phyloP scores from a whole-genome alignment of 2,888 invertebrate species.

The Hypercompe scribonia region DNA sequence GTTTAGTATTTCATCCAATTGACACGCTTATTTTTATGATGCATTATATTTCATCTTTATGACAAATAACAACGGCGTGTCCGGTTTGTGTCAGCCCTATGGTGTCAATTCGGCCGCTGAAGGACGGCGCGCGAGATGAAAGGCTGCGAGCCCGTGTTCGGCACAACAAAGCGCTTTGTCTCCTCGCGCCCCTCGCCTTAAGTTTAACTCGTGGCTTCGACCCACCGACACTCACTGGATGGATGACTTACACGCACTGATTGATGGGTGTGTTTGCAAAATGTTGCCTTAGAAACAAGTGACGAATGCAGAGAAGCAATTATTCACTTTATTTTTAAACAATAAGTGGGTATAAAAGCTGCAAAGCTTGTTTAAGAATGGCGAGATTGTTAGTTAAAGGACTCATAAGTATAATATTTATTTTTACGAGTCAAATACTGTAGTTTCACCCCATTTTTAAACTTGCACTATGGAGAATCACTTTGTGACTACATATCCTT shows the following conservation, averaged over 20 bases:
- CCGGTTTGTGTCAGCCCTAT: constrained; percentile 59
- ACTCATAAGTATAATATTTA: neutral
- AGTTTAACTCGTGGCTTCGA: constrained; percentile 51
- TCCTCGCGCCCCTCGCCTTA: constrained; percentile 66
- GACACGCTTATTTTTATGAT: neutral
- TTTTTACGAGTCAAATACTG: neutral
- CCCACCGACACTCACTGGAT: constrained; percentile 15
- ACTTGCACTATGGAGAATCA: neutral
- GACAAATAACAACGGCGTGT: constrained; percentile 21
- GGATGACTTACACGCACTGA: constrained; percentile 20
- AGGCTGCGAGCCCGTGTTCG: constrained; percentile 72
- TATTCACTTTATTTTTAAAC: neutral
- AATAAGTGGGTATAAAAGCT: neutral
- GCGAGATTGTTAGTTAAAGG: neutral
- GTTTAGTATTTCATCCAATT: too few species aligned
- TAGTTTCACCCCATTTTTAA: neutral
- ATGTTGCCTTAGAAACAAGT: neutral
- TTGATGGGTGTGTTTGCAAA: constrained; percentile 19
- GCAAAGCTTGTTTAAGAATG: neutral
- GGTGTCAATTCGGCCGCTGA: constrained; percentile 61
- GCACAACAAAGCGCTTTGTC: constrained; percentile 79
- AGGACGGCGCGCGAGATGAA: constrained; percentile 74
- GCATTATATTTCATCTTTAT: constrained; percentile 1
- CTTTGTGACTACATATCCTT: neutral
- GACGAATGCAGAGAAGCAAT: neutral